Percentiles rank a stretch among this genome's conserved stretches.
phyloP scores from a whole-genome alignment of 2,888 invertebrate genomes.

The Chloromyia formosa region DNA sequence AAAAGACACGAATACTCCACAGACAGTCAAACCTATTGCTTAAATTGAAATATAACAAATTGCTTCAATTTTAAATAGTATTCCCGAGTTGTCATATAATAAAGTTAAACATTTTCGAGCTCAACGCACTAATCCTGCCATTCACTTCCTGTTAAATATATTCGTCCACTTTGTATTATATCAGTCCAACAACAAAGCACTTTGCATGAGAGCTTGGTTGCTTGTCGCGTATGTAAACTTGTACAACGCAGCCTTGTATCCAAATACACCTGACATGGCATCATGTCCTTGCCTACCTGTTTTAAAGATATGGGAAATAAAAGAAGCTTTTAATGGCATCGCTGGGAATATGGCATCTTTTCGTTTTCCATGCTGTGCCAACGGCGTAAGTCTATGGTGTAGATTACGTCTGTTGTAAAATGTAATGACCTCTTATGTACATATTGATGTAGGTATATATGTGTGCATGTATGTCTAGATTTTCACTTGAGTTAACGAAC shows the following conservation, averaged over 20 bases:
- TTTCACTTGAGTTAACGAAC: slow-evolving; percentile 26
- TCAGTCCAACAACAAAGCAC: background rate
- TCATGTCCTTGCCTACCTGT: slow-evolving; percentile 15
- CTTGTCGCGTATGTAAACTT: too few species aligned
- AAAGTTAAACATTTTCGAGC: slow-evolving; percentile 14
- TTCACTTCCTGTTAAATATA: slow-evolving; percentile 7
- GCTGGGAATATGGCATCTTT: slow-evolving; percentile 6
- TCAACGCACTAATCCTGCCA: background rate
- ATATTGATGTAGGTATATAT: background rate
- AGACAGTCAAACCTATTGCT: background rate
- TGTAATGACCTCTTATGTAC: slow-evolving; percentile 1
- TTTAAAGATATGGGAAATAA: slow-evolving; percentile 28
- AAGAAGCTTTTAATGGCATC: slow-evolving; percentile 35
- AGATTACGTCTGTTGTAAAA: slow-evolving; percentile 3
- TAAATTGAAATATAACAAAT: slow-evolving; percentile 4
- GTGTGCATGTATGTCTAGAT: background rate
- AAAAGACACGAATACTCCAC: too few species aligned
- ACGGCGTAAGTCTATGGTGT: slow-evolving; percentile 6
- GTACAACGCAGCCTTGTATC: too few species aligned
- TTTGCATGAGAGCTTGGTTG: background rate
- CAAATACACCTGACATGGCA: background rate
- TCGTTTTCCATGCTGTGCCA: background rate
- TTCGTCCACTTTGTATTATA: background rate
- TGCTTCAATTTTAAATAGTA: background rate
- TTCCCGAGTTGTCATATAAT: background rate